Evolutionary conservation across 2,888 invertebrate genomes (phyloP).

Genomic region (Chloroclystis v-ata): DNA sequence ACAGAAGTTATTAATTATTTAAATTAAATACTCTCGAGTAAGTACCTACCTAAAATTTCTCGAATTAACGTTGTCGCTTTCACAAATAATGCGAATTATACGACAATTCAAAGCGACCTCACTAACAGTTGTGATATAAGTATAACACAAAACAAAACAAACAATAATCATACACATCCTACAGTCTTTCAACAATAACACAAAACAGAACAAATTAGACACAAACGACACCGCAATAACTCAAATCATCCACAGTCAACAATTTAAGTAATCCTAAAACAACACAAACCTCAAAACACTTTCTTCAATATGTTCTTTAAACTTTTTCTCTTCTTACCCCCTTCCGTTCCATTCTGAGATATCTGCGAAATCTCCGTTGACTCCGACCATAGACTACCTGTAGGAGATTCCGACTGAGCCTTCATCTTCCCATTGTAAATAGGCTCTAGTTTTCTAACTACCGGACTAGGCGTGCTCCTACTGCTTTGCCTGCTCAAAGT

Average conservation of each 20-base stretch:
- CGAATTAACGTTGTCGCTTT: too few relatives aligned
- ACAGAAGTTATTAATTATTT: too few relatives aligned
- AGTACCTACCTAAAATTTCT: too few relatives aligned
- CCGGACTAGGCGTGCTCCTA: slow-evolving; percentile 63
- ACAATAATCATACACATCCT: too few relatives aligned
- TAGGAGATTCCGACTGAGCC: slow-evolving; percentile 65
- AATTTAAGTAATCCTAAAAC: slow-evolving; percentile 19
- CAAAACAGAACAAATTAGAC: background rate
- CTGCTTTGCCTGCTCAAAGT: slow-evolving; percentile 74
- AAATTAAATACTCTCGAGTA: too few relatives aligned
- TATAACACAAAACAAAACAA: too few relatives aligned
- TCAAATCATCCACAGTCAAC: background rate
- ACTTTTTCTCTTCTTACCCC: slow-evolving; percentile 80
- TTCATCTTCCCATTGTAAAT: slow-evolving; percentile 64
- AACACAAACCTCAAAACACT: slow-evolving; percentile 80
- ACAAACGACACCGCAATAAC: background rate
- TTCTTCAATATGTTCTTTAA: slow-evolving; percentile 88
- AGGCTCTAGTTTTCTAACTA: slow-evolving; percentile 51
- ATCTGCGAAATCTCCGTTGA: slow-evolving; percentile 68
- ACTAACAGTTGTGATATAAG: too few relatives aligned
- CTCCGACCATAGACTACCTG: slow-evolving; percentile 70
- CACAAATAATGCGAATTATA: too few relatives aligned
- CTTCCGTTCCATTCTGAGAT: slow-evolving; percentile 50
- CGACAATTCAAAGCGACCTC: too few relatives aligned
- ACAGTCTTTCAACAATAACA: too few relatives aligned